Evolutionary conservation across 2,888 invertebrate species (phyloP), one percentile per base, ranked within the genome.

Genomic region (Ophion ventricosus): DNA sequence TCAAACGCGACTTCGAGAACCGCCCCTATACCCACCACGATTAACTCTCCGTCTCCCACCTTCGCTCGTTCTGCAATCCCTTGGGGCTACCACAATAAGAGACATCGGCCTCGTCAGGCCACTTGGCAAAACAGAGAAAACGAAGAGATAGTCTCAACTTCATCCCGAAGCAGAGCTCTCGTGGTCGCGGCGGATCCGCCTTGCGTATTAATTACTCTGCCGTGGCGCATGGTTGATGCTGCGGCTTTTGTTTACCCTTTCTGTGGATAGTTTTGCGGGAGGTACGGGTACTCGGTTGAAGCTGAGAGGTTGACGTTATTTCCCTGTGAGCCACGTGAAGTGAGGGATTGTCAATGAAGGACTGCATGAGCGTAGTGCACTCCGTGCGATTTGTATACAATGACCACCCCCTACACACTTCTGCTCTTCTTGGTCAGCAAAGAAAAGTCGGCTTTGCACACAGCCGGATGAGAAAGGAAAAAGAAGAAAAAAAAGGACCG

Each of bases 1-100:
- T 90, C 90, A 89, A 89, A 90, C 87, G 82, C 86, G 79, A 78
- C 85, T 88, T 85, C 73, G 85, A 84, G 86, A 84, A 84, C 85
- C 66, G 70, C 82, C 87, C 87, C 69, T 54, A 69, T 66, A 35
- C 81, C 80, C 64, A 70, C 69, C 67, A 54, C 69, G 23, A 23
- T 29, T 54, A 29, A 43, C 74, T 54, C 76, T 54, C 69, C 83
- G 35, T 69, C 64, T 77, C 29, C 54, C 29, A 25, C 54, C 25
- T 69, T 63, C 67, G 40, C 63, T 26, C 40, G 61, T 72, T 73
- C 63, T 43, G 64, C 56, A 57, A 67, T 76, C 81, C 82, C 64
- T 49, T 49, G 74, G 23, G 61, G 69, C 61, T 49, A 64, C 54
- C 29, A 56, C 49, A 57, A 29, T 49, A 49, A 63, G 23, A 70